Conservation (phyloP, 2,888 invertebrate species). For the Lypha dubia region DNA sequence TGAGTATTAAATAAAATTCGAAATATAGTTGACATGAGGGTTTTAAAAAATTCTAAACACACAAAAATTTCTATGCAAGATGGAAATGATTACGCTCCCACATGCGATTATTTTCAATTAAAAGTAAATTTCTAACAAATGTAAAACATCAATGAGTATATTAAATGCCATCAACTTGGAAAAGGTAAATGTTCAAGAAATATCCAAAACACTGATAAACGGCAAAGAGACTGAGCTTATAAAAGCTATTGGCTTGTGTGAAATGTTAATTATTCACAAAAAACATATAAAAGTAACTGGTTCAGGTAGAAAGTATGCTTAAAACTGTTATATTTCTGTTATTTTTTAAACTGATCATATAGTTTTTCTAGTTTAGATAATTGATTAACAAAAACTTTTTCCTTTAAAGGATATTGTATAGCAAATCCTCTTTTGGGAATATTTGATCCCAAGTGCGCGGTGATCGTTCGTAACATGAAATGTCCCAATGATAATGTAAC, state of each 20-base stretch:
- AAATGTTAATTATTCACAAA: constrained; percentile 33
- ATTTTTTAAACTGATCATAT: constrained; percentile 20
- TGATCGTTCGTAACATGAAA: constrained; percentile 65
- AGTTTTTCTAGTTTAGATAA: neutral
- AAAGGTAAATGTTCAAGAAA: constrained; percentile 32
- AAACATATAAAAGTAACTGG: constrained; percentile 4
- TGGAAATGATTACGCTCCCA: constrained; percentile 30
- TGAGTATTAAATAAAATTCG: constrained; percentile 17
- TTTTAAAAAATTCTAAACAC: constrained; percentile 67
- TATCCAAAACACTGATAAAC: neutral
- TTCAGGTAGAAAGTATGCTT: constrained; percentile 32
- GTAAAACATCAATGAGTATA: no score
- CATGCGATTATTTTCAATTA: constrained; percentile 10
- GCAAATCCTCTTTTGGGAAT: constrained; percentile 76
- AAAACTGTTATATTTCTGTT: constrained; percentile 43
- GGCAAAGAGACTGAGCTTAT: constrained; percentile 22
- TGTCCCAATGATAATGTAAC: constrained; percentile 87
- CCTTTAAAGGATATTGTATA: constrained; percentile 7
- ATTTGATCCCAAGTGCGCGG: constrained; percentile 76
- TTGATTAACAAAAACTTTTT: neutral
- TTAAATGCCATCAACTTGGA: constrained; percentile 11
- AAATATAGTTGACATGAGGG: constrained; percentile 55
- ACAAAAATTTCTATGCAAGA: constrained; percentile 52
- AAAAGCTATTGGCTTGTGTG: constrained; percentile 43
- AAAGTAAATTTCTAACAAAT: constrained; percentile 33